Evolutionary conservation across 1,140 invertebrate genomes (phyloP), one percentile per base, ranked within the genome.

Genomic region (Hyles euphorbiae): DNA sequence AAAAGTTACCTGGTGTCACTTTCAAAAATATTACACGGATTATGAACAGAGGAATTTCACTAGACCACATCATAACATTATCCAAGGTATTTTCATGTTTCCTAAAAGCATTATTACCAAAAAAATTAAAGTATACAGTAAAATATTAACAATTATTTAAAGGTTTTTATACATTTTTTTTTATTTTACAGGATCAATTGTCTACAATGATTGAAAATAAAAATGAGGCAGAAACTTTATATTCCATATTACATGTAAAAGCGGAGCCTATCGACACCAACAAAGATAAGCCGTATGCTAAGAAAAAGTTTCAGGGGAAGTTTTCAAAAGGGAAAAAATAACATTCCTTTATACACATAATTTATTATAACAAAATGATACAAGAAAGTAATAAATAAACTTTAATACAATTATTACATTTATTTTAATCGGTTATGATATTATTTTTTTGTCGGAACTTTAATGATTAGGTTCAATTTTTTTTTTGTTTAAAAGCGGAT

Each of bases 1-100:
- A 95, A 8, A 97, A 97, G 85, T 90, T 99, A 70, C 98, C 98
- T 0, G 98, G 98, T 4, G 92, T 99, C 3, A 95, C 94, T 70
- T 94, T 95, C 0, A 97, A 96, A 87, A 99, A 98, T 86, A 92
- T 98, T 5, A 91, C 93, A 55, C 69, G 81, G 1, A 88, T 99
- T 57, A 90, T 99, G 88, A 94, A 96, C 63, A 94, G 94, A 78
- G 95, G 96, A 2, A 82, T 92, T 63, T 94, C 94, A 40, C 85
- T 99, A 53, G 92, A 93, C 70, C 83, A 94, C 76, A 78, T 95
- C 36, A 81, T 93, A 49, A 89, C 90, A 53, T 78, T 93, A 53
- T 89, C 80, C 43, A 80, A 92, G 81, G 92, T 92, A 40, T 40
- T 5, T 40, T 40, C 8, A 8, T 1, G 36, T 40, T 40, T 40